These are phyloP conservation scores for Naja naja DNA, from an alignment of 2,113 vertebrate genomes.

Conservation along the genomic window DNA sequence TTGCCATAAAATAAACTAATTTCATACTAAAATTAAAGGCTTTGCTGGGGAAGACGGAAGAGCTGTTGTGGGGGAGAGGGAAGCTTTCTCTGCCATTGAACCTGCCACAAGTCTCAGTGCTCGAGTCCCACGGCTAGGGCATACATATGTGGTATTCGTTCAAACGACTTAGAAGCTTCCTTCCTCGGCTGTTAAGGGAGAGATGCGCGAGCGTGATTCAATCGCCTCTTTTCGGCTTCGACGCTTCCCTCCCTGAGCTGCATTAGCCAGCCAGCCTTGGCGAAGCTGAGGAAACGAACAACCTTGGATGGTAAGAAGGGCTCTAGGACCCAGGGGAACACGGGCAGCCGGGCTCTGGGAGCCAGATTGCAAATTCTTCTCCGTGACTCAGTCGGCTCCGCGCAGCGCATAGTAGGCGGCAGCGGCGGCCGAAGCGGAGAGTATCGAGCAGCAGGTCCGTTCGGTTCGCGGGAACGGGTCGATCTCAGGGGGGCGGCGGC, in stretches of 20 bases:
- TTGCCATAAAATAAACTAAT: background rate
- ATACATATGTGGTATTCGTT: background rate
- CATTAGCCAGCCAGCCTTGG: background rate
- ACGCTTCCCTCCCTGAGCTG: background rate
- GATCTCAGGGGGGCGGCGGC: background rate
- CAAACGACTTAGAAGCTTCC: background rate
- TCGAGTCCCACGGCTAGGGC: background rate
- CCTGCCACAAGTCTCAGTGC: background rate
- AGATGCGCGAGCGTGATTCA: background rate
- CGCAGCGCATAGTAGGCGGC: constrained; percentile 13
- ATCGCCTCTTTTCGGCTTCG: background rate
- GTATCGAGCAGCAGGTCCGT: constrained; percentile 8
- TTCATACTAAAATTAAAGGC: background rate
- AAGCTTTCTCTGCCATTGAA: background rate
- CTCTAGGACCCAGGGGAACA: constrained; percentile 71
- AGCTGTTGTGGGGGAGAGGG: background rate
- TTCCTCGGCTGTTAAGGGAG: no score
- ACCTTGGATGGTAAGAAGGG: background rate
- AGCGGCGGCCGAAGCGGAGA: background rate
- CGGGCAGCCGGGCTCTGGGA: constrained; percentile 35
- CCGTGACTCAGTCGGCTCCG: constrained; percentile 60
- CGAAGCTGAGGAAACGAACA: background rate
- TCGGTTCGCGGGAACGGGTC: background rate
- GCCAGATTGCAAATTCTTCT: constrained; percentile 61
- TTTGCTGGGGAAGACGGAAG: background rate